phyloP scores from a whole-genome alignment of 2,113 vertebrate genomes.

The Python bivittatus region DNA sequence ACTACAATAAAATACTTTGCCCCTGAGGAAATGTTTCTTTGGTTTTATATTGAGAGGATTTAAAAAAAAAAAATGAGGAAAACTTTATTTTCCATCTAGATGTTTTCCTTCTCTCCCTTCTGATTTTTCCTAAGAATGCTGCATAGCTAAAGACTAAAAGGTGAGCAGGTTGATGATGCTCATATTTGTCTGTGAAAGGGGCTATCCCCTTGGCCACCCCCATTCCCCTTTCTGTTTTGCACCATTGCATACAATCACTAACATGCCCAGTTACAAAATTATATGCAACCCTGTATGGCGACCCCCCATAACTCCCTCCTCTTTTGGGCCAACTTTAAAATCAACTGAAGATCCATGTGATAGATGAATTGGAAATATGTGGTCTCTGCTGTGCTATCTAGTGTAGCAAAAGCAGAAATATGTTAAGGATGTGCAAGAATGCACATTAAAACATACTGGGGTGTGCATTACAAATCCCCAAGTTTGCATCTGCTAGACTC shows the following conservation, averaged over 20 bases:
- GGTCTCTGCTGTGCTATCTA: neutral
- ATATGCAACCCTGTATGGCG: slow-evolving; percentile 27
- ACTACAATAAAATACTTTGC: slow-evolving; percentile 63
- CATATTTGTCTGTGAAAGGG: slow-evolving; percentile 39
- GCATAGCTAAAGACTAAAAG: slow-evolving; percentile 51
- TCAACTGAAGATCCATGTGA: slow-evolving; percentile 29
- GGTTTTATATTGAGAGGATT: slow-evolving; percentile 8
- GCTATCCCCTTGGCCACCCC: slow-evolving; percentile 47
- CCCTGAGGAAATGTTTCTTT: slow-evolving; percentile 60
- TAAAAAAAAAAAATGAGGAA: slow-evolving; percentile 50
- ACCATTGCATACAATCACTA: slow-evolving; percentile 27
- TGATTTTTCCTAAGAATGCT: slow-evolving; percentile 29
- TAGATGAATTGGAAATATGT: slow-evolving; percentile 22
- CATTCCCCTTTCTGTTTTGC: slow-evolving; percentile 36
- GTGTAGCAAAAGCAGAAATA: slow-evolving; percentile 16
- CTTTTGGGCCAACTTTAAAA: slow-evolving; percentile 25
- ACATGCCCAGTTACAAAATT: neutral
- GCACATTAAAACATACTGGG: slow-evolving; percentile 37
- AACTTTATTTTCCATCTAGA: slow-evolving; percentile 52
- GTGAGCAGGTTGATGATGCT: slow-evolving; percentile 45
- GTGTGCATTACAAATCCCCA: neutral
- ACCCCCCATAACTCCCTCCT: neutral
- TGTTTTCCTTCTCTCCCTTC: neutral
- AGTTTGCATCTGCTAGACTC: slow-evolving; percentile 19
- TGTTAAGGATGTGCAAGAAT: accelerated